These are phyloP conservation scores for Tragelaphus eurycerus DNA, from an alignment of 2,797 vertebrate species.

Conservation along the genomic window DNA sequence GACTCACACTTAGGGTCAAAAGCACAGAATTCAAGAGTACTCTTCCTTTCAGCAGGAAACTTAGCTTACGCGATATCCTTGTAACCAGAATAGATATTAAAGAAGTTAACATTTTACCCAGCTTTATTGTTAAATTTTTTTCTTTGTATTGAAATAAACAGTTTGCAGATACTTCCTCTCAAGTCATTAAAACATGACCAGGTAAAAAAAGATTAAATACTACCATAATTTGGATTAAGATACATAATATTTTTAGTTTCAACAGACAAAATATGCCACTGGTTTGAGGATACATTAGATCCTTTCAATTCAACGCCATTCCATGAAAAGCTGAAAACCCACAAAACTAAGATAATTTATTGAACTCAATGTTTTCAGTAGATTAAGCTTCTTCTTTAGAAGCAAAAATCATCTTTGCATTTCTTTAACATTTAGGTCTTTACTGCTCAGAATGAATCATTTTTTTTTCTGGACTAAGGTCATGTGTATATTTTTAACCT, in stretches of 20 bases:
- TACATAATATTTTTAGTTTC: not conserved
- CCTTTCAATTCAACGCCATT: not conserved
- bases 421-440: conserved; percentile 3
- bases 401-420: conserved; percentile 26
- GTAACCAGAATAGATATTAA: conserved; percentile 54
- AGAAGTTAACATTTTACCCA: conserved; percentile 61
- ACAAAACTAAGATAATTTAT: not conserved
- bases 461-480: not conserved
- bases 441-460: not conserved
- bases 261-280: conserved; percentile 33
- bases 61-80: conserved; percentile 44
- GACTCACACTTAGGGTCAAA: not conserved
- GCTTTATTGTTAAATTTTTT: conserved; percentile 65
- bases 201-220: conserved; percentile 27
- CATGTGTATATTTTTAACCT: not conserved
- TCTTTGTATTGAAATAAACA: not conserved
- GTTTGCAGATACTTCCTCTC: conserved; percentile 10
- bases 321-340: conserved; percentile 1
- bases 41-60: conserved; percentile 56
- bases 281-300: not conserved
- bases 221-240: not conserved
- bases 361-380: not conserved
- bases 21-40: not conserved
- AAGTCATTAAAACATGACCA: conserved; percentile 35
- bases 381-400: not conserved